A percentile compares a stretch with the other conserved stretches of the same genome.
These are phyloP conservation scores for Siphlonurus alternatus DNA, from an alignment of 2,888 invertebrate species.

Conservation along the genomic window DNA sequence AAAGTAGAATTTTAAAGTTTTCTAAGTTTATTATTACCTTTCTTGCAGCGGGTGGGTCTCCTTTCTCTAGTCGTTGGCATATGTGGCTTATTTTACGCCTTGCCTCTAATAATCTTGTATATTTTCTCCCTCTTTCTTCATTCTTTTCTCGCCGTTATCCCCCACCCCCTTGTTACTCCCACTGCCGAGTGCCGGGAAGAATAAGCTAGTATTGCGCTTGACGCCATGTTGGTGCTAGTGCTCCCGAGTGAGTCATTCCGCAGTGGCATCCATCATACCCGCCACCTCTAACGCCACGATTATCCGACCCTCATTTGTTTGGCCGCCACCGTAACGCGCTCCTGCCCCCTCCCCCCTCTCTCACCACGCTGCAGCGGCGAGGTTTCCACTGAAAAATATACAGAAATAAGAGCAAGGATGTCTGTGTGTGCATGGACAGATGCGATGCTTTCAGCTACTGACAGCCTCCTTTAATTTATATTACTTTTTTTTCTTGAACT, in stretches of 20 bases:
- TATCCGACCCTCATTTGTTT: not conserved
- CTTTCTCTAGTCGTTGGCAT: not conserved
- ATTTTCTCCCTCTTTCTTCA: not conserved
- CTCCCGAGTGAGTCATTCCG: not conserved
- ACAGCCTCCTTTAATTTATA: not conserved
- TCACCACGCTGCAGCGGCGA: not conserved
- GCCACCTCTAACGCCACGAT: not conserved
- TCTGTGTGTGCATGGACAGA: not conserved
- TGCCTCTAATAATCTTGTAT: not conserved
- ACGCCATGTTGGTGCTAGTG: not conserved
- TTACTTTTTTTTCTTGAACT: not conserved
- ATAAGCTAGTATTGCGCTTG: not conserved
- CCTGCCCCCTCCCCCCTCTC: not conserved
- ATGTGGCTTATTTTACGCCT: not conserved
- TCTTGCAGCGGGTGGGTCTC: not conserved
- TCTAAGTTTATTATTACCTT: not conserved
- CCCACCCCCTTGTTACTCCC: not conserved
- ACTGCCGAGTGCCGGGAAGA: not conserved
- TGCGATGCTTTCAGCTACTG: not conserved
- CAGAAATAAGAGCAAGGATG: not conserved
- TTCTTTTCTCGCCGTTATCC: not conserved
- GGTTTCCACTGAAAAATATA: not conserved
- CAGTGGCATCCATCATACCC: not conserved
- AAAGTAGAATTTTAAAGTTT: not conserved
- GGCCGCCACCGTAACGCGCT: not conserved